Base-by-base conservation (phyloP, 2,113 vertebrate genomes). In the Plestiodon gilberti region DNA sequence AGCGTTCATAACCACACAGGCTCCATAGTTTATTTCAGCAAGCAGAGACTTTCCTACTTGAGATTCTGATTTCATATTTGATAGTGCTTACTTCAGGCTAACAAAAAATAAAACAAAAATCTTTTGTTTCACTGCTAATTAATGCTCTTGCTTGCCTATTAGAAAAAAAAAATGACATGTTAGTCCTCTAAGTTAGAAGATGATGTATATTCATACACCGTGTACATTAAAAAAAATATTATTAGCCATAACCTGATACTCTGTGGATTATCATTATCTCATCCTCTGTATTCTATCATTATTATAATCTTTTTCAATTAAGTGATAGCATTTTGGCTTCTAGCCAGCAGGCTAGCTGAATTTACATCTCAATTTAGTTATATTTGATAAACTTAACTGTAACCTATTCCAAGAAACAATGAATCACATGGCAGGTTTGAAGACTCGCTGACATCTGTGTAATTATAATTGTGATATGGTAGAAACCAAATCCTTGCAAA, bases 391-490 rank as follows among this genome's bases (percentile, higher is more conserved):
- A 57, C 43, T 69, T 40, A 30, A 55, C 9, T 6, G n/a, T 13
- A 78, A 85, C 61, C 74, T 78, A 13, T 59, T 78, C 71, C 59
- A 78, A 85, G 75, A 78, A 85, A 85, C 62, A 57, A 77, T 69
- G 62, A 52, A 52, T 78, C 69, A 73, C 59, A 61, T 83, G 52
- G 59, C 55, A 83, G 81, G 23, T 83, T 74, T 59, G 52, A 69
- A 83, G 40, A 48, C 25, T 52, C 6, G 1, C 28, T 81, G 62
- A n/a, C 62, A 48, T 69, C 40, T 22, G 38, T n/a, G 20, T 57
- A 69, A 78, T 85, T 78, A 77, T 69, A 69, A 76, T 33, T 48
- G 71, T 18, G 55, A 62, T 62, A 10, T 62, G 57, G 62, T 75
- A 18, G 57, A 83, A 85, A 78, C 52, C 13, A 40, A 78, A 40